Evolutionary conservation across 2,888 invertebrate genomes (phyloP), one percentile per base, ranked within the genome.

Genomic region (Acronicta aceris): DNA sequence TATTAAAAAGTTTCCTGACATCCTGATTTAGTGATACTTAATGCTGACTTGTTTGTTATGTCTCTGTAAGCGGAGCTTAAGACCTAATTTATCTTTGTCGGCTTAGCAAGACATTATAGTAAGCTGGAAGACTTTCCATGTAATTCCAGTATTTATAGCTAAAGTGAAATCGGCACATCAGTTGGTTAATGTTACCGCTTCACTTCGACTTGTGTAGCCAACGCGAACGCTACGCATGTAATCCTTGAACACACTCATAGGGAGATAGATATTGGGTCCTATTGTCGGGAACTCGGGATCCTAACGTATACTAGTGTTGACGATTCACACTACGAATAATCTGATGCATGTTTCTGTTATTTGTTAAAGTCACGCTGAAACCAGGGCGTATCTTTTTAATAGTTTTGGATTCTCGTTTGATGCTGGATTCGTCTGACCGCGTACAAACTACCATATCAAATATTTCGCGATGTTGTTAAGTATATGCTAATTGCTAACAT

Each of bases 71-170:
- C 50, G 30, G 43, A 46, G 30, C 41, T 61, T 56, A 56, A 51
- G 41, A 51, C 9, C 41, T 61, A 61, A 74, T 69, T 57, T 62
- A 54, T 74, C 51, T 49, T 12, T 42, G 71, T 74, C 54, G 48
- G 16, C 43, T 52, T 68, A 60, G 33, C 38, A 36, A 51, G 54
- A 62, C 53, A 63, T 51, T 62, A 50, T 51, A 57, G 50, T 61
- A 30, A 62, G 56, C 54, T 57, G 17, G 70, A 68, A 74, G 47
- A 54, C 41, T 74, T 74, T 50, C 43, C 36, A 47, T 57, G 54
- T 74, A 74, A 74, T 74, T 51, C 51, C 15, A 10, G 51, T 62
- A 69, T 62, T 48, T 40, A 69, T 62, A 50, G 47, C 10, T 3
- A 1, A 25, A 21, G 25, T 43, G 25, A 41, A 69, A 42, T 61